Percentiles rank a stretch among this genome's conserved stretches.
Conservation (phyloP, 2,113 vertebrate genomes). For the Ptilonorhynchus violaceus region DNA sequence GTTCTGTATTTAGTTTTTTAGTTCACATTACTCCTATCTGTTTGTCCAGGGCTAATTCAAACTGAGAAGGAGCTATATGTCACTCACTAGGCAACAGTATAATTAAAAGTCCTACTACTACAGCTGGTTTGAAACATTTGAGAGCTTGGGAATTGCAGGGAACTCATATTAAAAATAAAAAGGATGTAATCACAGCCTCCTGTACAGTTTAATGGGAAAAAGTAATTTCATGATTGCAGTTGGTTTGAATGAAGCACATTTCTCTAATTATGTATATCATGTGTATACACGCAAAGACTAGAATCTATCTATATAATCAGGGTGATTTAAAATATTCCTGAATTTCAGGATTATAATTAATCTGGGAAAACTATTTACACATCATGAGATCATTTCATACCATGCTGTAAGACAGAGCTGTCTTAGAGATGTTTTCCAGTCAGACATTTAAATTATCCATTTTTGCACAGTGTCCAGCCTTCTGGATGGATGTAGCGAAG, state of each 20-base stretch:
- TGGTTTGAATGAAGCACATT: constrained; percentile 23
- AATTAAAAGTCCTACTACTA: constrained; percentile 27
- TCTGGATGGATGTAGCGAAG: background rate
- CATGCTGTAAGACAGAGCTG: background rate
- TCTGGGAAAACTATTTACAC: background rate
- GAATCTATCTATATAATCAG: constrained; percentile 11
- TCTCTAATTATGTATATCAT: constrained; percentile 25
- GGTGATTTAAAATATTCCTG: constrained; percentile 13
- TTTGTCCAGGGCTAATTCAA: constrained; percentile 44
- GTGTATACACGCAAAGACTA: background rate
- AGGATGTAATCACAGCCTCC: constrained; percentile 45
- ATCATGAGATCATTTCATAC: background rate
- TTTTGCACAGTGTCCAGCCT: background rate
- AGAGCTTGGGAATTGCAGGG: constrained; percentile 27
- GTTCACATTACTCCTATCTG: constrained; percentile 30
- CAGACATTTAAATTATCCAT: background rate
- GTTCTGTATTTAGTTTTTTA: constrained; percentile 36
- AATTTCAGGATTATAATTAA: constrained; percentile 21
- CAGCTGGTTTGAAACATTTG: constrained; percentile 49
- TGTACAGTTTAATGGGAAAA: constrained; percentile 24
- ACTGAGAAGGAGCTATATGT: constrained; percentile 10
- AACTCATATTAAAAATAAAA: constrained; percentile 45
- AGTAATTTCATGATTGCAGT: constrained; percentile 54
- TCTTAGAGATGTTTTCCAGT: background rate
- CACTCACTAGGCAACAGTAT: background rate